Evolutionary conservation across 2,797 vertebrate species (phyloP), one percentile per base, ranked within the genome.

Genomic region (Sylvilagus floridanus): DNA sequence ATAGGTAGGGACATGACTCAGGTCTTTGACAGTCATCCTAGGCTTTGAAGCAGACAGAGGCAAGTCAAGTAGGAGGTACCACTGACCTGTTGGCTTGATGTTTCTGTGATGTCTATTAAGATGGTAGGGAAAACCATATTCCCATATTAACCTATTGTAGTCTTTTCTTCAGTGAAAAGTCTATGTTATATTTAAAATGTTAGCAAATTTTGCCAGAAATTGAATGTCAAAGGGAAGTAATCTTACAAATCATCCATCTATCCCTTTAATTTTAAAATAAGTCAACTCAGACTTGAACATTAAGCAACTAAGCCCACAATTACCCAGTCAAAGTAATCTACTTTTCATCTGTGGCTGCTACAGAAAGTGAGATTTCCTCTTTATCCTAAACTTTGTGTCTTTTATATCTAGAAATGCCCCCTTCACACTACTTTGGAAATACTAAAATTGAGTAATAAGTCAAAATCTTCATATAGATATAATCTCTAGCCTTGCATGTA

Each of bases 381-480:
- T 87, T 24, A 65, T 21, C 22, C 54, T 83, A 85, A 84, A 75
- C 12, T 85, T 93, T 52, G 2, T 24, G 30, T 92, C 71, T 95
- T 90, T 71, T 68, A 76, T 92, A 91, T 96, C 84, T 60, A 83
- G 68, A 85, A 10, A 47, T 88, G 16, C 1, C 6, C 19, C 1
- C 12, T 57, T 57, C 5, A 83, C 22, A 17, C 52, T 60, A 37
- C 60, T 82, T 73, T 91, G 52, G 47, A 60, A 69, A 82, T 72
- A 89, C 4, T 81, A 50, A 92, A 84, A 81, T 68, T 94, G 81
- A 89, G 30, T 84, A 82, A 69, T 87, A 94, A 63, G 32, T 91
- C 83, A 91, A 96, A 97, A 63, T 26, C 86, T 57, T 60, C 83
- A 63, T 77, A 6, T 57, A 84, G 66, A 65, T 87, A 92, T 75